Evolutionary conservation across 2,888 invertebrate species (phyloP).

Genomic region (Charanyca ferruginea): DNA sequence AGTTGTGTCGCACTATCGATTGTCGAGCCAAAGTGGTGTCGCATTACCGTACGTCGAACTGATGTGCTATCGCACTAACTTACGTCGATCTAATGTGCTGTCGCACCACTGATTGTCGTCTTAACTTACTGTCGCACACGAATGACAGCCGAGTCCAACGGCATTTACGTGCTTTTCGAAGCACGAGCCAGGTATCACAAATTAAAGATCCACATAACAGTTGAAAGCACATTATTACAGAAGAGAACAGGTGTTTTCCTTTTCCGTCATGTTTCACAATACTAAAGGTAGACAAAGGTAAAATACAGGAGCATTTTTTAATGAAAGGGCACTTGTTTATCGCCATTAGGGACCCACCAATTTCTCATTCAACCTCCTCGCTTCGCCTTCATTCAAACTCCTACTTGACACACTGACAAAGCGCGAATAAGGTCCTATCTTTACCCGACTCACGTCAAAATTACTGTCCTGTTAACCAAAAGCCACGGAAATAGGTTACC

Average conservation of each 20-base stretch:
- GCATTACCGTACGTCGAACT: too few species aligned
- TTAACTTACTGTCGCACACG: too few species aligned
- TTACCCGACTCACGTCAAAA: conserved; percentile 38
- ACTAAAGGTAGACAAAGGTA: not conserved
- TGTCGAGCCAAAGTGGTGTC: too few species aligned
- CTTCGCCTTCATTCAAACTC: conserved; percentile 16
- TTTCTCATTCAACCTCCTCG: conserved; percentile 26
- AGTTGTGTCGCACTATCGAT: too few species aligned
- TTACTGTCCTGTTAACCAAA: conserved; percentile 46
- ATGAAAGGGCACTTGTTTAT: conserved; percentile 4
- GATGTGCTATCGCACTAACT: too few species aligned
- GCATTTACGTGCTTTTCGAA: too few species aligned
- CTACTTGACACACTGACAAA: conserved; percentile 30
- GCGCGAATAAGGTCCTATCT: conserved; percentile 33
- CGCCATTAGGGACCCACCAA: conserved; percentile 2
- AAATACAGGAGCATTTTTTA: not conserved
- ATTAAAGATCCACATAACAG: too few species aligned
- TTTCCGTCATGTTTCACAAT: not conserved
- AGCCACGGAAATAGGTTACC: conserved; percentile 49
- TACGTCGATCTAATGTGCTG: too few species aligned
- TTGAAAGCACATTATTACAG: too few species aligned
- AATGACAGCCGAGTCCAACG: too few species aligned
- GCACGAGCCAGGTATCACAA: too few species aligned
- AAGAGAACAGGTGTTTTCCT: not conserved
- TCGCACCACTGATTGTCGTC: too few species aligned